Percentiles rank a stretch among this genome's conserved stretches.
These are phyloP conservation scores for Nesoenas mayeri DNA, from an alignment of 2,113 vertebrate genomes.

Conservation along the genomic window DNA sequence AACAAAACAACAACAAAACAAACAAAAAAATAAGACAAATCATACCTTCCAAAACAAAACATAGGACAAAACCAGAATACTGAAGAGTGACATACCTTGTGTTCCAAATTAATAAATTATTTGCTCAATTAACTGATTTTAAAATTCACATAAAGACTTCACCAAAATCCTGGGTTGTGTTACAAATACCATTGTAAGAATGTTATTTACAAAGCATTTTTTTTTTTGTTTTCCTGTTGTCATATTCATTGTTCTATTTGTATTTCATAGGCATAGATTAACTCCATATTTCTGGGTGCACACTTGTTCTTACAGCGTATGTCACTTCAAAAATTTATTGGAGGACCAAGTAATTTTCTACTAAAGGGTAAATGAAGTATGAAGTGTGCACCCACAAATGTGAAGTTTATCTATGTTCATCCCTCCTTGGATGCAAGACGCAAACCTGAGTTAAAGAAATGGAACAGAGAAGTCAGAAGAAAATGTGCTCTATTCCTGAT, in stretches of 20 bases:
- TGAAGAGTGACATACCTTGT: not conserved
- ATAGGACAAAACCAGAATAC: not conserved
- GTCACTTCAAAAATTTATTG: not conserved
- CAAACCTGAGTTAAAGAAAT: not conserved
- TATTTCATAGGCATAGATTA: not conserved
- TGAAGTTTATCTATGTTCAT: not conserved
- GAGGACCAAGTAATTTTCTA: not conserved
- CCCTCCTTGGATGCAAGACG: not conserved
- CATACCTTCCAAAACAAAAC: not conserved
- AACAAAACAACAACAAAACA: no score
- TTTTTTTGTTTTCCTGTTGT: not conserved
- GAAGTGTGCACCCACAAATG: not conserved
- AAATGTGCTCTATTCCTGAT: not conserved
- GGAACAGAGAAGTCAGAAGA: not conserved
- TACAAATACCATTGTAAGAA: not conserved
- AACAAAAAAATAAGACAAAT: not conserved
- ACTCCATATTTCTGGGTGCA: not conserved
- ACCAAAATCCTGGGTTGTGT: not conserved
- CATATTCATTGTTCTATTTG: not conserved
- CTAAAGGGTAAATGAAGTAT: not conserved
- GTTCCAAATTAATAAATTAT: not conserved
- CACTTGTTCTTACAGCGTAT: not conserved
- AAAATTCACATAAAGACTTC: not conserved
- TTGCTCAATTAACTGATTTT: slow-evolving; percentile 9
- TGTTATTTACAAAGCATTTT: not conserved